Base-by-base conservation (phyloP, 2,888 invertebrate genomes). In the Habrosyne pyritoides region DNA sequence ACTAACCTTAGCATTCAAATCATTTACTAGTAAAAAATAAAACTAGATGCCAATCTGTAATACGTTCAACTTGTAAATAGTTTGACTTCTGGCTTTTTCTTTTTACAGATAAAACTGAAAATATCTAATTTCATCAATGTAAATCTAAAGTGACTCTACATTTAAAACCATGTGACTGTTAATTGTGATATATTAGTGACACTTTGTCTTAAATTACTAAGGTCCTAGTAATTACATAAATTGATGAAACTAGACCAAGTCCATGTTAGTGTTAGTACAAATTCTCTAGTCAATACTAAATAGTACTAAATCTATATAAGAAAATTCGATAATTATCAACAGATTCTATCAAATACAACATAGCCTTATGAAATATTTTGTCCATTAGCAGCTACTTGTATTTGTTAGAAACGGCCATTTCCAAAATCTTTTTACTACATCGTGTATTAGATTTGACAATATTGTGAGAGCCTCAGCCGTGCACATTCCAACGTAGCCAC, bases 231-330 rank as follows among this genome's bases (percentile, higher is more conserved):
- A 4, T n/a, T 33, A 33, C 33, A 42, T n/a, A 42, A 42, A 42
- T 18, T 42, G 18, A 42, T 42, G 42, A 42, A 42, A 42, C 18
- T n/a, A 18, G 8, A 42, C 18, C 58, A 54, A 62, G 59, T 61
- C 60, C 57, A 51, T 59, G 51, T 47, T 56, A 54, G 22, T 62
- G 72, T 83, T 81, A 82, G 75, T 77, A 77, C 67, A 64, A 66
- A 72, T 78, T 73, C 59, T 73, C 78, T 83, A 80, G 62, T 67
- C 71, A 67, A 74, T 69, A 73, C 60, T 67, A 72, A 74, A 76
- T 79, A 80, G 72, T 77, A 77, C 67, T 73, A 71, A 60, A 67
- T 56, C 50, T 72, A 56, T 53, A 54, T 66, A 69, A 71, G 48
- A 49, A 24, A 24, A 26, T 21, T 49, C 10, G 14, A 26, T 22